Percentiles rank a stretch among this genome's conserved stretches.
These are phyloP conservation scores for Centruroides vittatus DNA, from an alignment of 1,140 invertebrate genomes.

Conservation along the genomic window DNA sequence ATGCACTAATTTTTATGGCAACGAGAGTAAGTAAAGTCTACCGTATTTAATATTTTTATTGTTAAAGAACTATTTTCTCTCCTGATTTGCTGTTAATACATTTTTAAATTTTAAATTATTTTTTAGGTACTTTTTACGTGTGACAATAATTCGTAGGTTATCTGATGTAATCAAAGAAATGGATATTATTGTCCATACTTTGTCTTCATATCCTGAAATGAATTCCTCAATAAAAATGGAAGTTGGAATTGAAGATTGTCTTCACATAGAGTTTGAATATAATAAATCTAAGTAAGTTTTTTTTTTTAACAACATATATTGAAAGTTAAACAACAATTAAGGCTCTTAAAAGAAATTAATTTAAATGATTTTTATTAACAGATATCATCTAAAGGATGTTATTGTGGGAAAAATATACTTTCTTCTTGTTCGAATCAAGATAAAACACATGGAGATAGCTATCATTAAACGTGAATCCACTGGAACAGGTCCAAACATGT, in stretches of 20 bases:
- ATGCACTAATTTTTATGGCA: too few species aligned
- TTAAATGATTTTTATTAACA: conserved; percentile 57
- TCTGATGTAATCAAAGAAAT: conserved; percentile 94
- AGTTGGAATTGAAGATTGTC: conserved; percentile 90
- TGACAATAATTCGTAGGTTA: conserved; percentile 82
- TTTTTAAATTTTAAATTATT: not conserved
- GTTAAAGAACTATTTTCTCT: too few species aligned
- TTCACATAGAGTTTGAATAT: conserved; percentile 99
- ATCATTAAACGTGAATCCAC: conserved; percentile 98
- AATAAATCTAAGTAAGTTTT: conserved; percentile 85
- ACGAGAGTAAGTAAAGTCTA: too few species aligned
- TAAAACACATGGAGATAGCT: conserved; percentile 99
- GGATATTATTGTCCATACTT: conserved; percentile 92
- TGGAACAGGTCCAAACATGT: conserved; percentile 87
- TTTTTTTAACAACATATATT: not conserved
- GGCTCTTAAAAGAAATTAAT: conserved; percentile 55
- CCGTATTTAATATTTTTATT: too few species aligned
- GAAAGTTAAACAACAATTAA: too few species aligned
- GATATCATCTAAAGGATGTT: conserved; percentile 97
- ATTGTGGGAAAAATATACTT: conserved; percentile 99
- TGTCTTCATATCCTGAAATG: conserved; percentile 95
- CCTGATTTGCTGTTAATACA: too few species aligned
- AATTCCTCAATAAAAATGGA: conserved; percentile 97
- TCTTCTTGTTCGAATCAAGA: conserved; percentile 87
- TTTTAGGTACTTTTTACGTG: conserved; percentile 80